Evolutionary conservation across 1,140 invertebrate species (phyloP).

Genomic region (Lordiphosa mommai): DNA sequence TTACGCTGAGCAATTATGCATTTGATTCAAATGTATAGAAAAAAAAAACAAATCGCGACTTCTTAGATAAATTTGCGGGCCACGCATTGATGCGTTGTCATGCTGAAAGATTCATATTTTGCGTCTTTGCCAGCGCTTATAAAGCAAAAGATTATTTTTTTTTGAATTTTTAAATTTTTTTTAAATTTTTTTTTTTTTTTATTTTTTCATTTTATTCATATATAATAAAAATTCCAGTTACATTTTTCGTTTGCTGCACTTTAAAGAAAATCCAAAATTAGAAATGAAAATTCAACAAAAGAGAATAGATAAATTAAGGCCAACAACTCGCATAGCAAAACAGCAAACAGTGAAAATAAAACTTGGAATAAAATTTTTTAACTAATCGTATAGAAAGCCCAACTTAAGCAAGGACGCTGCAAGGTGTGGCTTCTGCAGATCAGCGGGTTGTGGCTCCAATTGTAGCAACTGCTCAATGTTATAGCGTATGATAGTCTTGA

Average conservation of each 20-base stretch:
- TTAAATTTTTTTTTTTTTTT: too few species aligned
- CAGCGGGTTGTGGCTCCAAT: conserved; percentile 33
- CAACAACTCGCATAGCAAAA: too few species aligned
- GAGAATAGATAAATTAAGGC: background rate
- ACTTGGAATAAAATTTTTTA: background rate
- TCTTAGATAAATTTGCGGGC: too few species aligned
- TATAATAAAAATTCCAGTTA: background rate
- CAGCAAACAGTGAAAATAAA: background rate
- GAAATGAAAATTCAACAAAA: background rate
- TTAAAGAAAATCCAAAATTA: background rate
- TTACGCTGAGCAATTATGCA: too few species aligned
- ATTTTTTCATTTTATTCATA: too few species aligned
- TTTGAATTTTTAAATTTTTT: too few species aligned
- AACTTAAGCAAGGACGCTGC: background rate
- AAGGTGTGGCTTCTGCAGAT: conserved; percentile 21
- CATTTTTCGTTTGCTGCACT: background rate
- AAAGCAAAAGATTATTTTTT: too few species aligned
- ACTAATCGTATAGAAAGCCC: conserved; percentile 23
- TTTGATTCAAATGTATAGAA: too few species aligned
- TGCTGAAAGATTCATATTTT: too few species aligned
- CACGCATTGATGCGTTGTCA: too few species aligned
- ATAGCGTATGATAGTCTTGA: conserved; percentile 23
- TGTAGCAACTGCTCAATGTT: conserved; percentile 36
- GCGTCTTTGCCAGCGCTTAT: too few species aligned
- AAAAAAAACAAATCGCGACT: too few species aligned